Base-by-base conservation (phyloP, 1,140 invertebrate genomes). In the Formica selysi region DNA sequence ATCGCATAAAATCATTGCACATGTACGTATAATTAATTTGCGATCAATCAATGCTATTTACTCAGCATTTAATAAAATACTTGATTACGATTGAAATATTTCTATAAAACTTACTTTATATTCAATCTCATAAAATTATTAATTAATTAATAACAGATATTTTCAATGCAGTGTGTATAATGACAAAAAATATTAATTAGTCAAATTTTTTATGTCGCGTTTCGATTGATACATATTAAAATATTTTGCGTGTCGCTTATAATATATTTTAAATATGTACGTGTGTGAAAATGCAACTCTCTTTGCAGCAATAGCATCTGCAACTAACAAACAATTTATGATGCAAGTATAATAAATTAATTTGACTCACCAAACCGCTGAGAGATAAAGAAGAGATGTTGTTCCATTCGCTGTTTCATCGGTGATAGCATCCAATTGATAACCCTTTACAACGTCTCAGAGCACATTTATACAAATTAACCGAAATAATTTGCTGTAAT, bases 361-460 rank as follows among this genome's bases (percentile, higher is more conserved):
- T 73, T 73, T 32, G 8, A 51, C 29, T 78, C 44, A 78, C 22
- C 61, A 51, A 67, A 13, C 7, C 13, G 13, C 44, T 48, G 44
- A 48, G 13, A 48, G 3, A 48, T 48, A 48, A 4, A 48, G 13
- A 48, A 48, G 44, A 48, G 44, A 32, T 22, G 10, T 13, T 7
- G 22, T 13, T 68, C 7, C 38, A 13, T 48, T 68, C 7, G 29
- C 19, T 51, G 29, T 19, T 65, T 32, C 13, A 48, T 48, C 29
- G 41, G 32, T 44, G 48, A 26, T 65, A 76, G 10, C 3, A 32
- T 78, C 3, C 29, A 6, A 1, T 4, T 76, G 36, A 32, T 65
- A 44, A 78, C 0, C n/a, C 59, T 48, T 19, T 5, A 41, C 13
- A 3, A 48, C 29, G 7, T 5, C 59, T 5, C 59, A 5, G 36